phyloP scores from a whole-genome alignment of 2,113 vertebrate genomes.

The Paraplagusia blochii region DNA sequence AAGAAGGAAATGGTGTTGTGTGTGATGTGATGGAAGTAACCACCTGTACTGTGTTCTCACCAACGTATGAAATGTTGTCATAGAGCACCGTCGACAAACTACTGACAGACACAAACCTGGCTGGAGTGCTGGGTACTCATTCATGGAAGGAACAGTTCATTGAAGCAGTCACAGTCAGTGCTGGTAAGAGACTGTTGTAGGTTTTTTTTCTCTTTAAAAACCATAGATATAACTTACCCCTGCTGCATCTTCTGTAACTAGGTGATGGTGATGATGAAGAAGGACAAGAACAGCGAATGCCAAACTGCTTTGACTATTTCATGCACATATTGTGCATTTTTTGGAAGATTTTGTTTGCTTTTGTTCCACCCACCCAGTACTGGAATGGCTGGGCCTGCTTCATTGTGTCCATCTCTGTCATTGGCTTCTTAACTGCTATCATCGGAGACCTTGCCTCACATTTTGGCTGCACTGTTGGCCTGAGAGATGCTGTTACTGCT shows the following conservation, averaged over 20 bases:
- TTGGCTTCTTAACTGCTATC: constrained; percentile 85
- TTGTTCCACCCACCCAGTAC: constrained; percentile 85
- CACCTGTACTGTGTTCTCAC: background rate
- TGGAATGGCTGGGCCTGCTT: constrained; percentile 95
- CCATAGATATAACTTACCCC: background rate
- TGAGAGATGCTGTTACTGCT: constrained; percentile 87
- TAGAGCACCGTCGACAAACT: constrained; percentile 92
- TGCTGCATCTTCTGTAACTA: constrained; percentile 43
- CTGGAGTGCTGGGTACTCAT: constrained; percentile 85
- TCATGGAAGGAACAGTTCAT: constrained; percentile 92
- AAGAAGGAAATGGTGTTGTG: background rate
- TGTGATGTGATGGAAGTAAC: constrained; percentile 5
- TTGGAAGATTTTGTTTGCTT: constrained; percentile 92
- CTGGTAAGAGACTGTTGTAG: constrained; percentile 71
- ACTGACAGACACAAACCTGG: constrained; percentile 89
- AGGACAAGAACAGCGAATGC: constrained; percentile 75
- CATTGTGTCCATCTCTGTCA: constrained; percentile 81
- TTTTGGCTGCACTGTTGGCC: constrained; percentile 90
- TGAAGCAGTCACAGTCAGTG: constrained; percentile 87
- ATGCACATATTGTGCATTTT: constrained; percentile 89
- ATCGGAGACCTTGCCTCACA: constrained; percentile 93
- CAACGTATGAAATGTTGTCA: constrained; percentile 14
- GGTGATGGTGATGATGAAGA: constrained; percentile 85
- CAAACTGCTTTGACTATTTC: constrained; percentile 88
- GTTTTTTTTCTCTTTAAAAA: background rate